Evolutionary conservation across 2,113 vertebrate genomes (phyloP), one percentile per base, ranked within the genome.

Genomic region (Saguinus midas): DNA sequence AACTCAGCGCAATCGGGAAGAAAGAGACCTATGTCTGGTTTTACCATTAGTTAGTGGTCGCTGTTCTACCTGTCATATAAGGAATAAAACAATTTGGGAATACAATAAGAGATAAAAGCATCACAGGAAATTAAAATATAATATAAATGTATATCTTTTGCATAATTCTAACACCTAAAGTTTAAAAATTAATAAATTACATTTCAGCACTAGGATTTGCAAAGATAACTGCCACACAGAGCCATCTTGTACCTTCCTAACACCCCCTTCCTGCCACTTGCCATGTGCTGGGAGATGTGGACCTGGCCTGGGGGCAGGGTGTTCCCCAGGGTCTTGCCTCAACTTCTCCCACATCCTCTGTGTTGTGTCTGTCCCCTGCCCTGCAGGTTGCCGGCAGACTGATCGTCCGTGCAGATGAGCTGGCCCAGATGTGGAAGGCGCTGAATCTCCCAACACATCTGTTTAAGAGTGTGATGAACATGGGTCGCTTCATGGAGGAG

Each of bases 351-450:
- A 95, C 90, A 82, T 10, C 29, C 76, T 64, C 37, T 87, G 21
- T 58, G 14, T 76, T 23, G n/a, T 76, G 29, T 87, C 48, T 70
- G 25, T 82, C 27, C 35, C 13, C 79, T 23, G 5, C 29, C 76
- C 75, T 35, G 23, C 94, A 97, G 96, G 91, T 98, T 57, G 97
- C 64, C 79, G 97, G 96, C 48, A 98, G 97, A 81, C 50, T 97
- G 94, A 93, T 87, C 78, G 80, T 98, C 64, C 68, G 91, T 11
- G 94, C 95, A 78, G 90, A 97, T 70, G 98, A 98, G 94, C 64
- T 98, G 85, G 96, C 95, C 96, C 97, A 98, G 57, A 95, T 94
- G 73, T 98, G 97, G 98, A 97, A 98, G 58, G 89, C 96, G 87
- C 92, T 98, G 78, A 97, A 66, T 86, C 95, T 98, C 94, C 96